Evolutionary conservation across 2,888 invertebrate species (phyloP), one percentile per base, ranked within the genome.

Genomic region (Cheilosia variabilis): DNA sequence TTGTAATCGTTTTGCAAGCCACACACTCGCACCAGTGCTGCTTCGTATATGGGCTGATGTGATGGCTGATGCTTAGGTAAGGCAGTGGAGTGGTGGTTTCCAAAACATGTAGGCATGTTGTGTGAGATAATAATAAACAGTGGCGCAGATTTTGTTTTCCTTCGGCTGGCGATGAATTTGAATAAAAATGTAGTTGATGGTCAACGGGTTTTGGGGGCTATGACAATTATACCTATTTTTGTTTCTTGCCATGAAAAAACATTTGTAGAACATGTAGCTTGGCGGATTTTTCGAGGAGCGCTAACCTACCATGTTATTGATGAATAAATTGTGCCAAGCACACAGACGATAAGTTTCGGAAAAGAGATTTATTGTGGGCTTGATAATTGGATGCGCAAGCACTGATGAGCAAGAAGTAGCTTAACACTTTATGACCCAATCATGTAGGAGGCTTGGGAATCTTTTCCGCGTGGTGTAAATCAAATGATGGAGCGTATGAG

Each of bases 101-200:
- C 37, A 72, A 73, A 77, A 50, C 52, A 68, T 68, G 66, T 63
- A 73, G 68, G 63, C 72, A 58, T 63, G 58, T 66, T 37, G 53
- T 78, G 68, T 82, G 72, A 72, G 71, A 72, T 77, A 82, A 82
- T 76, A 75, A 52, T 34, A 63, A 71, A 65, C 57, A 72, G 47
- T 72, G 62, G 31, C 27, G 66, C 31, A 63, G 71, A 63, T 58
- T 47, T 24, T 6, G 13, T 55, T 19, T n/a, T 19, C 13, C 53
- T 27, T 63, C 19, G 27, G 27, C 55, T 37, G 31, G 45, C 73
- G 75, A 63, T 72, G 62, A 86, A 86, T 86, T 86, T 80, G 72
- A 86, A 86, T 86, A 86, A 86, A 75, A 86, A 86, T 86, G 80
- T 66, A 53, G 86, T 80, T 77, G 86, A 80, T 62, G 86, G 86